phyloP scores from a whole-genome alignment of 53 echinoderm and acorn worm genomes.

The Zoroaster sp. region DNA sequence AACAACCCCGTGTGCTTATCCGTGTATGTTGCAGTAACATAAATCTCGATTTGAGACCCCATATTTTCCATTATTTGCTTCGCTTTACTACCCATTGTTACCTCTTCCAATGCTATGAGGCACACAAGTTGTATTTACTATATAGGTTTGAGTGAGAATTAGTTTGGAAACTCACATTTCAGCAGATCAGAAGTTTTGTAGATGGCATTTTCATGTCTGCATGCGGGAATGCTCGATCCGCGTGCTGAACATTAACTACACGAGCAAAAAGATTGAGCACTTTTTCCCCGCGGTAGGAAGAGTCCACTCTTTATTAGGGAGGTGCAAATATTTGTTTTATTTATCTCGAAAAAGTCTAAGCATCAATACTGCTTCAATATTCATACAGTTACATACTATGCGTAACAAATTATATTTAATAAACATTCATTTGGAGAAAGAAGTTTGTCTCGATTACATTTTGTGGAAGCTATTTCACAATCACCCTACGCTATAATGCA shows the following conservation, averaged over 20 bases:
- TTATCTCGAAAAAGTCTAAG: too few species aligned
- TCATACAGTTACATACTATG: too few species aligned
- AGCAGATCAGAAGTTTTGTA: neutral
- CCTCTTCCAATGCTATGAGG: neutral
- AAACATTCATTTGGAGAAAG: too few species aligned
- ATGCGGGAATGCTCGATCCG: neutral
- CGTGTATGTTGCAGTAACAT: conserved; percentile 67
- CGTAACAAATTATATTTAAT: too few species aligned
- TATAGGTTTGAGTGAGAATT: neutral
- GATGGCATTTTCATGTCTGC: neutral
- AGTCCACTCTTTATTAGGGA: neutral
- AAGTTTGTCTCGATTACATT: too few species aligned
- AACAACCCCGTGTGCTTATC: conserved; percentile 69
- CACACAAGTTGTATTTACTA: neutral
- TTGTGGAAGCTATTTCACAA: too few species aligned
- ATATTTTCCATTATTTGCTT: conserved; percentile 2
- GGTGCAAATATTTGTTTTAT: too few species aligned
- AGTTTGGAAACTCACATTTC: neutral
- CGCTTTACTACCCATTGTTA: conserved; percentile 23
- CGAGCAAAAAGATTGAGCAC: neutral
- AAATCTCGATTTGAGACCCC: conserved; percentile 61
- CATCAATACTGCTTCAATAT: too few species aligned
- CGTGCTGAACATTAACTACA: neutral
- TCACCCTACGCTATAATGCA: too few species aligned
- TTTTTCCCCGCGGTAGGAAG: neutral